Percentiles rank a stretch among this genome's conserved stretches.
Evolutionary conservation across 2,113 vertebrate genomes (phyloP).

Genomic region (Carassius gibelio): DNA sequence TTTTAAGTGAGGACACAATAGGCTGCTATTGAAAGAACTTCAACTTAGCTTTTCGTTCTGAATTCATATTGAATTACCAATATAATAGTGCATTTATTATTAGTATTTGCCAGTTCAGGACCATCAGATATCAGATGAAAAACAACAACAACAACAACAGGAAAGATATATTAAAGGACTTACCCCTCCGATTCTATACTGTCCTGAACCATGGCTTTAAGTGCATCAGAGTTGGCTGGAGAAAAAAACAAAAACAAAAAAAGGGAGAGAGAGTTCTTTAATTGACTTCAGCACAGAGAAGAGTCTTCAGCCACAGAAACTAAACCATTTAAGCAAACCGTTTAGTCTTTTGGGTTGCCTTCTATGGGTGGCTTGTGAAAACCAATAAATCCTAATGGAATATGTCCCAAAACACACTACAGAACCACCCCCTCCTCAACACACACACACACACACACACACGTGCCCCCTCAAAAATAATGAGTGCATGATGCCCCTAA

Average conservation of each 20-base stretch:
- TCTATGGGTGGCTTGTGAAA: no score
- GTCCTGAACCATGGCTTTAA: constrained; percentile 92
- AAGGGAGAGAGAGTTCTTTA: not conserved
- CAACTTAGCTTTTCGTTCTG: no score
- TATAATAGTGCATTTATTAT: not conserved
- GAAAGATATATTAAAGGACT: constrained; percentile 56
- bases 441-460: no score
- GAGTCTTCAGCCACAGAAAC: not conserved
- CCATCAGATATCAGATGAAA: not conserved
- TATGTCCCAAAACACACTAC: no score
- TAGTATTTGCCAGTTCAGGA: not conserved
- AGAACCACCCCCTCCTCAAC: no score
- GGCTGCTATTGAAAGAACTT: not conserved
- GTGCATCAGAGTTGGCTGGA: constrained; percentile 90
- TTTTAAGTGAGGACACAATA: not conserved
- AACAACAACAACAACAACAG: not conserved
- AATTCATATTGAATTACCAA: not conserved
- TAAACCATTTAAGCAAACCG: not conserved
- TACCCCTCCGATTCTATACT: constrained; percentile 88
- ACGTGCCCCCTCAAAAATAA: no score
- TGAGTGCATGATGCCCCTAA: no score
- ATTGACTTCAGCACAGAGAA: not conserved
- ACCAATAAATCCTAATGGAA: no score
- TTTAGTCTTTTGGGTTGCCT: not conserved
- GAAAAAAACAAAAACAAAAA: constrained; percentile 6